Evolutionary conservation across 2,797 vertebrate genomes (phyloP).

Genomic region (Zalophus californianus): DNA sequence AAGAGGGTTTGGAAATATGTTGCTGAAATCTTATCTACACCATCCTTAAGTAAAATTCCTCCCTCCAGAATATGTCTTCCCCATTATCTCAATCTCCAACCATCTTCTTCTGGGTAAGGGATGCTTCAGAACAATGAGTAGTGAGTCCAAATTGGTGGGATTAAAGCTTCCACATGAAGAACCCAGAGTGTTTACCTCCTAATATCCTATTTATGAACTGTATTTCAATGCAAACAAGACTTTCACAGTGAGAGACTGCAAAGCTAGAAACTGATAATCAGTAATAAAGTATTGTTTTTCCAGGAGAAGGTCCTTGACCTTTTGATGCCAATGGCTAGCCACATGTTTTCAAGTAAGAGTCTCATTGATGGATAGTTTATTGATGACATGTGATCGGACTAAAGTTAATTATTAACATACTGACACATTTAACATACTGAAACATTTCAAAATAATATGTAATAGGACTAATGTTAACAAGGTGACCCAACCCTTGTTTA

Average conservation of each 20-base stretch:
- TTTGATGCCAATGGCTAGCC: not conserved
- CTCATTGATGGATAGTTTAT: not conserved
- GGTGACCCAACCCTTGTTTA: not conserved
- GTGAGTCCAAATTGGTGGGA: not conserved
- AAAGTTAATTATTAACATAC: not conserved
- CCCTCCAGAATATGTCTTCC: not conserved
- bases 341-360: not conserved
- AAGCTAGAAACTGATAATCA: not conserved
- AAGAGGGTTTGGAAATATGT: not conserved
- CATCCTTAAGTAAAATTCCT: not conserved
- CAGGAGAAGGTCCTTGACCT: not conserved
- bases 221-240: slow-evolving; percentile 18
- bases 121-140: not conserved
- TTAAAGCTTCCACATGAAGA: not conserved
- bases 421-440: not conserved
- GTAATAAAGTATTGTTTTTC: not conserved
- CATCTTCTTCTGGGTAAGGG: not conserved
- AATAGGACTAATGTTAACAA: not conserved
- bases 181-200: not conserved
- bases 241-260: not conserved
- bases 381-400: not conserved
- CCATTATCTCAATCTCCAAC: not conserved
- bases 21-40: not conserved
- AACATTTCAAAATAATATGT: slow-evolving; percentile 24
- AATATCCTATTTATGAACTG: not conserved